These are phyloP conservation scores for Amphimedon queenslandica DNA, from an alignment of 37 sponge, comb jelly and placozoan species.

Conservation along the genomic window DNA sequence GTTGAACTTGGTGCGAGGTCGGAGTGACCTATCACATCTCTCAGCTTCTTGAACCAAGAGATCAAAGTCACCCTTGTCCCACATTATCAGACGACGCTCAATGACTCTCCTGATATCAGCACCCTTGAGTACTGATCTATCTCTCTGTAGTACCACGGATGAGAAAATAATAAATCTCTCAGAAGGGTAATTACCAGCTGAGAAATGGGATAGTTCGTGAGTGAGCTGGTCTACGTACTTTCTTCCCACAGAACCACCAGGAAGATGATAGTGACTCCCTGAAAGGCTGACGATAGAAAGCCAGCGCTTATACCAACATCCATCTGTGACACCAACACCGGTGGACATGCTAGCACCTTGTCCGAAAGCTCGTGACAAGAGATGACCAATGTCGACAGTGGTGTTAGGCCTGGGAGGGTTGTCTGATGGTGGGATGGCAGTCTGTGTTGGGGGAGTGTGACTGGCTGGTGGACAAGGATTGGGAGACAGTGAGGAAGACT, in stretches of 20 bases:
- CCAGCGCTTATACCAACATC: not conserved
- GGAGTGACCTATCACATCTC: not conserved
- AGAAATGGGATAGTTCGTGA: not conserved
- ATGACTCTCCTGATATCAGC: constrained; percentile 1
- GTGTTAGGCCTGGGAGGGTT: no score
- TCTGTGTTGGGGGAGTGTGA: no score
- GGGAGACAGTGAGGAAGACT: no score
- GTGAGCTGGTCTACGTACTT: not conserved
- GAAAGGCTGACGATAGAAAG: not conserved
- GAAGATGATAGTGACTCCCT: not conserved
- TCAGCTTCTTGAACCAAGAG: not conserved
- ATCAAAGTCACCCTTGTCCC: not conserved
- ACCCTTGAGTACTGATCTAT: not conserved
- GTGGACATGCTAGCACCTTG: no score
- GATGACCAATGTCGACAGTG: no score
- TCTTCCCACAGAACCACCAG: not conserved
- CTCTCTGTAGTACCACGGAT: constrained; percentile 1
- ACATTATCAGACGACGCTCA: not conserved
- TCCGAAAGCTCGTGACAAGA: no score
- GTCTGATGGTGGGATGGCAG: no score
- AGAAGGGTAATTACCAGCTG: constrained; percentile 7
- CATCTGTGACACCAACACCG: not conserved
- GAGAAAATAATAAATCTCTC: not conserved
- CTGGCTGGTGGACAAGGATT: no score
- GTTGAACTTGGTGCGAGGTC: not conserved